phyloP scores from a whole-genome alignment of 1,140 invertebrate species.

The Goniozus legneri region DNA sequence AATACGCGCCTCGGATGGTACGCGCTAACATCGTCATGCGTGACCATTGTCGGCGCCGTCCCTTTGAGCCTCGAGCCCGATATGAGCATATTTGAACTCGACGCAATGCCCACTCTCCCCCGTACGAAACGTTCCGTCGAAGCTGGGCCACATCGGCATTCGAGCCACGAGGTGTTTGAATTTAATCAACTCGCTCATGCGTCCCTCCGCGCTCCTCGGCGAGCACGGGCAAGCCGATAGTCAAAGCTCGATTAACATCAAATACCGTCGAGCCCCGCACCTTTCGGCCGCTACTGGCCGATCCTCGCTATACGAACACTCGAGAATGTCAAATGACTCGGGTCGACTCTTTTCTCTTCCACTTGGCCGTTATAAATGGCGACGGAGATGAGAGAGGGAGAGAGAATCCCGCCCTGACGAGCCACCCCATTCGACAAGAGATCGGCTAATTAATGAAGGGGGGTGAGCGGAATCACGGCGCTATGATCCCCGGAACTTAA shows the following conservation, averaged over 20 bases:
- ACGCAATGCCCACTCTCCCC: conserved; percentile 15
- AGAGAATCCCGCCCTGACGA: not conserved
- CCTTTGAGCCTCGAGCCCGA: conserved; percentile 44
- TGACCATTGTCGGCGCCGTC: conserved; percentile 40
- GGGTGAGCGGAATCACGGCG: too few species aligned
- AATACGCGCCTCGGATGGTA: conserved; percentile 34
- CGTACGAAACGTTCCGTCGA: conserved; percentile 15
- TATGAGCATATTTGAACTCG: conserved; percentile 52
- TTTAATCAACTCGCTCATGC: conserved; percentile 54
- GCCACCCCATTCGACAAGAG: too few species aligned
- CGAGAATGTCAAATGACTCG: too few species aligned
- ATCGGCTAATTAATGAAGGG: not conserved
- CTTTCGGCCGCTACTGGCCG: not conserved
- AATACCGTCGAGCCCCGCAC: conserved; percentile 44
- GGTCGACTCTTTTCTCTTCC: too few species aligned
- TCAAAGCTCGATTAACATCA: conserved; percentile 52
- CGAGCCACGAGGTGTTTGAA: conserved; percentile 51
- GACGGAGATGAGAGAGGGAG: not conserved
- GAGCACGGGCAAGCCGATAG: conserved; percentile 31
- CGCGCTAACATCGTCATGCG: conserved; percentile 44
- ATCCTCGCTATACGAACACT: too few species aligned
- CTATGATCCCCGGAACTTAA: too few species aligned
- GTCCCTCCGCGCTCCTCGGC: conserved; percentile 39
- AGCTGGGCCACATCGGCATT: conserved; percentile 34
- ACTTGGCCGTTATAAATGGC: too few species aligned